phyloP scores from a whole-genome alignment of 2,888 invertebrate genomes.

The Macroteleia sp. region DNA sequence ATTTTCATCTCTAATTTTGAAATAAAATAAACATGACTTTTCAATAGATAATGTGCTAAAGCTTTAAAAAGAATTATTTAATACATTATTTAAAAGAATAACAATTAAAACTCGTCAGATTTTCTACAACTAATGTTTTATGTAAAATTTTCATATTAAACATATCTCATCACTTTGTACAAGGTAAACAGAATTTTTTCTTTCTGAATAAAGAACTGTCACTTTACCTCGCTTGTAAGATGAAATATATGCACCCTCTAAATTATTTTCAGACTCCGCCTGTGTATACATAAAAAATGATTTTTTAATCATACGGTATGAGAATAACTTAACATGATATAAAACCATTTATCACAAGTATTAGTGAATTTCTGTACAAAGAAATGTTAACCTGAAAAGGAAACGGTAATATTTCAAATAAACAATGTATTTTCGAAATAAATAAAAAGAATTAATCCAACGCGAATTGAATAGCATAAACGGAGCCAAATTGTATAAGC shows the following conservation, averaged over 20 bases:
- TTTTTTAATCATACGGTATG: slow-evolving; percentile 38
- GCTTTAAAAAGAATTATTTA: too few relatives aligned
- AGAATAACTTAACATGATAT: slow-evolving; percentile 35
- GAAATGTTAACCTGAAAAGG: too few relatives aligned
- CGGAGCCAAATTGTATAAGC: slow-evolving; percentile 3
- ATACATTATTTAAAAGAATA: too few relatives aligned
- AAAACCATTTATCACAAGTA: slow-evolving; percentile 6
- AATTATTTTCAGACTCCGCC: slow-evolving; percentile 24
- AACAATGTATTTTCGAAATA: neutral
- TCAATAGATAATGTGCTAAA: too few relatives aligned
- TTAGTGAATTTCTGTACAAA: too few relatives aligned
- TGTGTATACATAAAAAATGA: slow-evolving; percentile 36
- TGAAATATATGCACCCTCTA: slow-evolving; percentile 52
- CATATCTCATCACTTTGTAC: too few relatives aligned
- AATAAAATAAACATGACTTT: too few relatives aligned
- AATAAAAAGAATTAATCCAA: neutral
- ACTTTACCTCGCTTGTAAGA: slow-evolving; percentile 20
- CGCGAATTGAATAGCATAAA: neutral
- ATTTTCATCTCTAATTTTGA: too few relatives aligned
- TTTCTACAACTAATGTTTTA: too few relatives aligned
- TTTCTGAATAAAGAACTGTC: slow-evolving; percentile 30
- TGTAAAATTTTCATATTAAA: too few relatives aligned
- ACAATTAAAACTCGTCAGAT: too few relatives aligned
- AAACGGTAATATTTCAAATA: neutral
- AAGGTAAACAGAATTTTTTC: slow-evolving; percentile 29